Evolutionary conservation across 2,888 invertebrate species (phyloP).

Genomic region (Atherix ibis): DNA sequence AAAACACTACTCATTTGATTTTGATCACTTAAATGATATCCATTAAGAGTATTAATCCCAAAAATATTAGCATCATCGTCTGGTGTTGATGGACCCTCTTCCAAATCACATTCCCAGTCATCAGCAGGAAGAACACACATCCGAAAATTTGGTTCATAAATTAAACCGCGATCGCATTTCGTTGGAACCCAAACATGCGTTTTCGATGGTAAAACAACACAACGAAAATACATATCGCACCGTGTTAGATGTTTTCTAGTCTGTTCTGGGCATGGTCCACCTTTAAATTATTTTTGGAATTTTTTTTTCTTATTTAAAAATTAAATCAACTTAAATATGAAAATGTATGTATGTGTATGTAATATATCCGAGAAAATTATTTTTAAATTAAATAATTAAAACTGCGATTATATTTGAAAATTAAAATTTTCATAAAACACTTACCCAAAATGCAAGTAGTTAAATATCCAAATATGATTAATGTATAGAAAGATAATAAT

Average conservation of each 20-base stretch:
- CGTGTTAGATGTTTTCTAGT: constrained; percentile 26
- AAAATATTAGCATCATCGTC: constrained; percentile 12
- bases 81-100: constrained; percentile 6
- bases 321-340: too few species aligned
- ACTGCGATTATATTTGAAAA: too few species aligned
- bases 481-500: too few species aligned
- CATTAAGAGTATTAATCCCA: constrained; percentile 9
- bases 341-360: too few species aligned
- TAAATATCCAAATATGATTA: too few species aligned
- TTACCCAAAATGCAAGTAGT: too few species aligned
- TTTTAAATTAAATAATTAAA: too few species aligned
- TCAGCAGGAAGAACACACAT: constrained; percentile 31
- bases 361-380: too few species aligned
- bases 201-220: constrained; percentile 20
- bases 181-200: constrained; percentile 27
- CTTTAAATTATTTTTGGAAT: too few species aligned
- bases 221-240: constrained; percentile 30
- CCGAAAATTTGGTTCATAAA: constrained; percentile 27
- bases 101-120: constrained; percentile 30
- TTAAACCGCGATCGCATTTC: constrained; percentile 26
- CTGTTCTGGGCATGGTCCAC: constrained; percentile 29
- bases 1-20: constrained; percentile 4
- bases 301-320: too few species aligned
- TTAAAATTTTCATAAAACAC: too few species aligned
- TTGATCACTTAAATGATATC: too few species aligned